Evolutionary conservation across 2,113 vertebrate species (phyloP).

Genomic region (Entelurus aequoreus): DNA sequence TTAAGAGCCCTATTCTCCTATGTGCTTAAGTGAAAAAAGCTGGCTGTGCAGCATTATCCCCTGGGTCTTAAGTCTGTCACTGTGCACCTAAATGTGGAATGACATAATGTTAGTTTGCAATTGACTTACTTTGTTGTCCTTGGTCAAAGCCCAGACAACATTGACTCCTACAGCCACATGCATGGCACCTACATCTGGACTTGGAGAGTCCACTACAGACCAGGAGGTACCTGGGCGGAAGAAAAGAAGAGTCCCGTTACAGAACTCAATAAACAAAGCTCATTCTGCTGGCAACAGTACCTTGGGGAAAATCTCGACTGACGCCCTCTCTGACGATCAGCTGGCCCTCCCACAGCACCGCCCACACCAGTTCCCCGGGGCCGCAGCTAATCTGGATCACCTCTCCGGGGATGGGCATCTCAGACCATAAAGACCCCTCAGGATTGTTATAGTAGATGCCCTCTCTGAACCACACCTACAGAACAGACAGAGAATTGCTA

Average conservation of each 20-base stretch:
- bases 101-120: background rate
- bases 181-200: slow-evolving; percentile 79
- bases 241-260: background rate
- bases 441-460: slow-evolving; percentile 84
- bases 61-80: too few species aligned
- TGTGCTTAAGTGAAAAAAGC: too few species aligned
- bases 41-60: too few species aligned
- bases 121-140: slow-evolving; percentile 86
- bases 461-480: slow-evolving; percentile 90
- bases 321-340: slow-evolving; percentile 91
- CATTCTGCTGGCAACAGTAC: slow-evolving; percentile 46
- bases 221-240: slow-evolving; percentile 73
- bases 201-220: slow-evolving; percentile 85
- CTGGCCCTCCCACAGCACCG: slow-evolving; percentile 93
- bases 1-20: too few species aligned
- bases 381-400: slow-evolving; percentile 96
- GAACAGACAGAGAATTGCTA: slow-evolving; percentile 4
- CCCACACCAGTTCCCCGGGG: slow-evolving; percentile 89
- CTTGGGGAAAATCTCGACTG: slow-evolving; percentile 82
- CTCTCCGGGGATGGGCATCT: slow-evolving; percentile 82
- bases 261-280: background rate
- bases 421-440: slow-evolving; percentile 84
- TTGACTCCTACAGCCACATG: slow-evolving; percentile 84
- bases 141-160: slow-evolving; percentile 93
- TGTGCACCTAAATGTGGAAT: background rate